Conservation (phyloP, 1,140 invertebrate species). For the Drosophila burlai region DNA sequence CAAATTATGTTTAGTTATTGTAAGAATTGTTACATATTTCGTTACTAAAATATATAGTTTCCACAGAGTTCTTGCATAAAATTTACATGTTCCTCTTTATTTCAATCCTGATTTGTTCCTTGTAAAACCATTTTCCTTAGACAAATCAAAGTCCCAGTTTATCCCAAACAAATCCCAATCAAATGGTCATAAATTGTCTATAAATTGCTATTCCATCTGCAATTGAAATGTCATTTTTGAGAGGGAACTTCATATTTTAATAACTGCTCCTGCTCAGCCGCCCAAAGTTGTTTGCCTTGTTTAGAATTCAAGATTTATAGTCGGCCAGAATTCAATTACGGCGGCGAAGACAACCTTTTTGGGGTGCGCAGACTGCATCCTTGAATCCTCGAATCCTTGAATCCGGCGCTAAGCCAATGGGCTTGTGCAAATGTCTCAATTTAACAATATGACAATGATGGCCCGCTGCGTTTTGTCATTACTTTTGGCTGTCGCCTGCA, state of each 20-base stretch:
- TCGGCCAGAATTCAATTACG: slow-evolving; percentile 43
- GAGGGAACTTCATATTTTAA: slow-evolving; percentile 31
- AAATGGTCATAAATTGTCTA: slow-evolving; percentile 5
- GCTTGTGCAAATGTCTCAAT: slow-evolving; percentile 74
- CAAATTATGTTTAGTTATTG: too few relatives aligned
- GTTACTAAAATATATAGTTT: not conserved
- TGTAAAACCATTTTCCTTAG: not conserved
- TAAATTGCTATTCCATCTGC: slow-evolving; percentile 3
- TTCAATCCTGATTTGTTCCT: not conserved
- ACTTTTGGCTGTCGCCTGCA: slow-evolving; percentile 77
- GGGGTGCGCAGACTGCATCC: slow-evolving; percentile 26
- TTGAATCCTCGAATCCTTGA: slow-evolving; percentile 16
- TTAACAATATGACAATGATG: slow-evolving; percentile 82
- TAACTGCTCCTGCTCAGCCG: not conserved
- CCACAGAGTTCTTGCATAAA: not conserved
- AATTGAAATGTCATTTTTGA: not conserved
- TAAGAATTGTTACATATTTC: not conserved
- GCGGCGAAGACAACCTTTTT: slow-evolving; percentile 49
- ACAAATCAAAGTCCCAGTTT: not conserved
- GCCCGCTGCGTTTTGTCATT: slow-evolving; percentile 81
- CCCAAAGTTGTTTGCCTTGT: slow-evolving; percentile 23
- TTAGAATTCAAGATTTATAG: slow-evolving; percentile 47
- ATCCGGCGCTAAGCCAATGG: slow-evolving; percentile 31
- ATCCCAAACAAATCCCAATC: not conserved
- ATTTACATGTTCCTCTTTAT: too few relatives aligned